phyloP scores from a whole-genome alignment of 1,140 invertebrate species.

The silkworm (Bombyx mori) region DNA sequence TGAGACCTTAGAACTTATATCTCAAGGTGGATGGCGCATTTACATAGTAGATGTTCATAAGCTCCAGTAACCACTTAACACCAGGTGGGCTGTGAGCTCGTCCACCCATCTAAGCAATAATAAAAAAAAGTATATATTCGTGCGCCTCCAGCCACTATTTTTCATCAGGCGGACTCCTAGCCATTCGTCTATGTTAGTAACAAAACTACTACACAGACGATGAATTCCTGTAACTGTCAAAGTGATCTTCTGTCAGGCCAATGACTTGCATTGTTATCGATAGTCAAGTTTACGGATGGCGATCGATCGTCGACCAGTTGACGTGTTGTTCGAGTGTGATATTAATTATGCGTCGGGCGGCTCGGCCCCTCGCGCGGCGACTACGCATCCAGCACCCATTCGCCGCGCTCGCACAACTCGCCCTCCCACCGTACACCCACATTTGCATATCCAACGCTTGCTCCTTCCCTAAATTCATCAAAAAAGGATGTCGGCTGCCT shows the following conservation, averaged over 20 bases:
- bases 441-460: conserved; percentile 62
- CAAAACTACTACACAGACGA: too few relatives aligned
- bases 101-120: too few relatives aligned
- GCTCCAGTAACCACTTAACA: too few relatives aligned
- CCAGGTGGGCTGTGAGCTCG: too few relatives aligned
- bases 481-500: conserved; percentile 51
- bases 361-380: conserved; percentile 39
- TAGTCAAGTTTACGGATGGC: conserved; percentile 46
- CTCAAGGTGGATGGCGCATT: too few relatives aligned
- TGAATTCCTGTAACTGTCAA: too few relatives aligned
- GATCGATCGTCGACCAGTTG: conserved; percentile 60
- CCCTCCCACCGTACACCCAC: conserved; percentile 60
- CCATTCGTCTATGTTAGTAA: too few relatives aligned
- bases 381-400: conserved; percentile 57
- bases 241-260: conserved; percentile 19
- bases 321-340: conserved; percentile 55
- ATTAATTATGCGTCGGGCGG: conserved; percentile 58
- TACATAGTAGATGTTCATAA: too few relatives aligned
- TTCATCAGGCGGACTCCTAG: too few relatives aligned
- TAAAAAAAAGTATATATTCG: too few relatives aligned
- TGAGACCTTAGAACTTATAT: too few relatives aligned
- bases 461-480: conserved; percentile 56
- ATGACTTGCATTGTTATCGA: conserved; percentile 35
- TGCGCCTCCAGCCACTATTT: too few relatives aligned
- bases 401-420: conserved; percentile 57